A percentile compares a stretch with the other conserved stretches of the same genome.
These are phyloP conservation scores for Ahaetulla prasina DNA, from an alignment of 2,113 vertebrate genomes.

Conservation along the genomic window DNA sequence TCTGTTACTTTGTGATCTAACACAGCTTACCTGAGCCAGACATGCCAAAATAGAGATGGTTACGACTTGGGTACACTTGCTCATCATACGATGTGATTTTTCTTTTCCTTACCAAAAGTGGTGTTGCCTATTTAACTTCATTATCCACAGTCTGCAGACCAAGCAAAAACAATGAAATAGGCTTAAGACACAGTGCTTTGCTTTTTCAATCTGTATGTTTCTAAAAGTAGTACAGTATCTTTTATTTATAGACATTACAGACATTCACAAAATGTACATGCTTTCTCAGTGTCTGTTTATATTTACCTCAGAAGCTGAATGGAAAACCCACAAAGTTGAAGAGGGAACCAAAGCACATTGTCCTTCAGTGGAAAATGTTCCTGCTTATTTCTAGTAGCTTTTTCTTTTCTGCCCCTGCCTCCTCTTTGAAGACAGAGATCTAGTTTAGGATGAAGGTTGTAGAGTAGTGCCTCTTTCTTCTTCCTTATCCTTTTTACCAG, in stretches of 20 bases:
- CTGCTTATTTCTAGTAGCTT: constrained; percentile 31
- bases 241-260: background rate
- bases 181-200: background rate
- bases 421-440: constrained; percentile 27
- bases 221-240: background rate
- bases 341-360: background rate
- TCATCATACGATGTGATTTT: background rate
- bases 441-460: constrained; percentile 39
- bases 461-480: background rate
- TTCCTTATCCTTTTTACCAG: background rate
- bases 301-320: constrained; percentile 8
- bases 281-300: background rate
- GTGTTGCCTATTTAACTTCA: constrained; percentile 33
- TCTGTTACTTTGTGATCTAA: background rate
- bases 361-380: constrained; percentile 17
- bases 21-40: constrained; percentile 62
- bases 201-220: constrained; percentile 9
- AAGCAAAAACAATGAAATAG: constrained; percentile 25
- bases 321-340: background rate
- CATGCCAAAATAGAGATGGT: constrained; percentile 37
- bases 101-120: background rate
- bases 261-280: no score
- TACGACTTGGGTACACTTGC: background rate
- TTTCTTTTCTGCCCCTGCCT: constrained; percentile 33
- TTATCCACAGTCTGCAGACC: background rate